phyloP scores from a whole-genome alignment of 2,888 invertebrate genomes.

The Phorcus lineatus region DNA sequence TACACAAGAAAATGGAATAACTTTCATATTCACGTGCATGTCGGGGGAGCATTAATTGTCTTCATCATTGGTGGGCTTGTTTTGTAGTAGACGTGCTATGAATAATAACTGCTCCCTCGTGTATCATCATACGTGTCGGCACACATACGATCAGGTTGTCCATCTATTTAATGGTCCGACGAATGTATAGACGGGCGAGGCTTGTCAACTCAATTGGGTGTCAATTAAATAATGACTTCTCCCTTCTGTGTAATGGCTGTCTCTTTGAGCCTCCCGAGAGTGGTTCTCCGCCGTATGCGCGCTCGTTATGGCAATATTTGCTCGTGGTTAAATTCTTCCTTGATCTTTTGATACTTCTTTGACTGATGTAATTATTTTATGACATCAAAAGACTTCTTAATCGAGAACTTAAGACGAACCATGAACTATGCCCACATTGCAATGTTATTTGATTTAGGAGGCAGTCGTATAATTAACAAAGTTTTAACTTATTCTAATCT shows the following conservation, averaged over 20 bases:
- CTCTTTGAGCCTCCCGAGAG: background rate
- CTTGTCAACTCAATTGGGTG: background rate
- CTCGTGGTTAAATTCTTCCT: background rate
- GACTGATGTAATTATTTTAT: background rate
- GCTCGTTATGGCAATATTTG: background rate
- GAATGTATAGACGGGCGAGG: background rate
- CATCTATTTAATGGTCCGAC: background rate
- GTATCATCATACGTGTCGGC: background rate
- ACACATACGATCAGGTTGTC: background rate
- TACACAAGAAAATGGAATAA: background rate
- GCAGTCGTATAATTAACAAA: no score
- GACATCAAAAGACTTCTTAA: background rate
- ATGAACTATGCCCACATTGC: no score
- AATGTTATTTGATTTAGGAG: no score
- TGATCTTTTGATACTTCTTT: background rate
- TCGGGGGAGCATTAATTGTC: background rate
- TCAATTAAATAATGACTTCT: constrained; percentile 6
- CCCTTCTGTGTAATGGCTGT: background rate
- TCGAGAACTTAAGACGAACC: no score
- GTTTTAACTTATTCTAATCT: no score
- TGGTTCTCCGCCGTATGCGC: background rate
- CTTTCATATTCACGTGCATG: background rate
- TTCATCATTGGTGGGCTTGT: background rate
- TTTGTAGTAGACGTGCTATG: background rate
- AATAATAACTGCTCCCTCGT: background rate